Evolutionary conservation across 1,140 invertebrate genomes (phyloP).

Genomic region (Dufourea novaeangliae): DNA sequence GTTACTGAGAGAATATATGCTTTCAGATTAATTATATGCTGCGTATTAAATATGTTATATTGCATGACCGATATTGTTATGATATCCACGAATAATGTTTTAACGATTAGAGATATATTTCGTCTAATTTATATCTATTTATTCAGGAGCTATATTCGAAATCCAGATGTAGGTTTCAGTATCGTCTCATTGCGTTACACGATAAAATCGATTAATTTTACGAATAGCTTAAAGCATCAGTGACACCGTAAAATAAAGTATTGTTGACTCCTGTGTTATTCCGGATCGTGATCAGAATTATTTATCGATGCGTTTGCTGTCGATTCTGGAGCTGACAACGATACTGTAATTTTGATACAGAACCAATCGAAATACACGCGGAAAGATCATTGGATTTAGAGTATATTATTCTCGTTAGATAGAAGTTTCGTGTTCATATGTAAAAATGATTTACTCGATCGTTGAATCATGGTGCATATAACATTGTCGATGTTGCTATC

Average conservation of each 20-base stretch:
- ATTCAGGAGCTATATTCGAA: neutral
- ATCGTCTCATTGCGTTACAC: neutral
- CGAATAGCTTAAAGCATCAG: neutral
- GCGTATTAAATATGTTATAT: neutral
- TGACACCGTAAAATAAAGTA: too few species aligned
- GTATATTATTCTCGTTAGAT: constrained; percentile 8
- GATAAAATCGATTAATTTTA: neutral
- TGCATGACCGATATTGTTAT: neutral
- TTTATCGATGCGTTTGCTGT: neutral
- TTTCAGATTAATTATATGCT: constrained; percentile 23
- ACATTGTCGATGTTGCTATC: constrained; percentile 7
- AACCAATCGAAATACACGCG: neutral
- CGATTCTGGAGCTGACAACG: neutral
- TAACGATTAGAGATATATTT: neutral
- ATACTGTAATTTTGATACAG: neutral
- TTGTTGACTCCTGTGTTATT: too few species aligned
- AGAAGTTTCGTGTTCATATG: constrained; percentile 16
- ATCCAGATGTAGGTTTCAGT: neutral
- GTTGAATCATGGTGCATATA: constrained; percentile 17
- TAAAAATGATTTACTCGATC: constrained; percentile 29
- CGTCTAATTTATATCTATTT: neutral
- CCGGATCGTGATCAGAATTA: too few species aligned
- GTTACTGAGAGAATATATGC: constrained; percentile 28
- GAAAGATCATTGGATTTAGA: neutral
- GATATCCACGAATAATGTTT: neutral